Percentiles rank a stretch among this genome's conserved stretches.
phyloP scores from a whole-genome alignment of 2,888 invertebrate species.

The Patella caerulea region DNA sequence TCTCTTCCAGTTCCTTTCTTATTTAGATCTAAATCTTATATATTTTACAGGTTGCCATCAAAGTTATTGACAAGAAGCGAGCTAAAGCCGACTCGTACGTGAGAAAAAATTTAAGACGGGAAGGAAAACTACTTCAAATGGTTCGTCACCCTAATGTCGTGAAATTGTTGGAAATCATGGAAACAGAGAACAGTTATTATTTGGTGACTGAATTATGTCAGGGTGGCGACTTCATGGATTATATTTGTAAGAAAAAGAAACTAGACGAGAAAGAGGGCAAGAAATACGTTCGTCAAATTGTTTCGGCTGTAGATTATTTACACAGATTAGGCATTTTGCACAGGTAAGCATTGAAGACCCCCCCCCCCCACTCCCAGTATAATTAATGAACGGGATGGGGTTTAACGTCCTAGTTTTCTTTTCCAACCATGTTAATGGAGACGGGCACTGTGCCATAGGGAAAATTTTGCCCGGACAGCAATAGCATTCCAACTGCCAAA shows the following conservation, averaged over 20 bases:
- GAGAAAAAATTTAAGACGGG: slow-evolving; percentile 66
- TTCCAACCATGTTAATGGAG: too few species aligned
- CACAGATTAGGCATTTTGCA: slow-evolving; percentile 68
- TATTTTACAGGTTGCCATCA: slow-evolving; percentile 64
- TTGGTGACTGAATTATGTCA: slow-evolving; percentile 68
- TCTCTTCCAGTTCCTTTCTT: too few species aligned
- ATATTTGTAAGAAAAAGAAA: slow-evolving; percentile 62
- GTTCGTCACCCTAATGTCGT: slow-evolving; percentile 67
- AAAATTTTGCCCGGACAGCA: too few species aligned
- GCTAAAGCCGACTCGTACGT: slow-evolving; percentile 68
- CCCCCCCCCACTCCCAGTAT: neutral
- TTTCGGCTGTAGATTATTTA: slow-evolving; percentile 68
- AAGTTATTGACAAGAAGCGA: slow-evolving; percentile 69
- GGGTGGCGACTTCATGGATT: slow-evolving; percentile 70
- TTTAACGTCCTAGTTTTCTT: too few species aligned
- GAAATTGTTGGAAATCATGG: slow-evolving; percentile 68
- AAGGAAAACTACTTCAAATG: slow-evolving; percentile 67
- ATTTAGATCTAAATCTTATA: too few species aligned
- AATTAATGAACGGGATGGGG: too few species aligned
- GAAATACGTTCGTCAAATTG: slow-evolving; percentile 66
- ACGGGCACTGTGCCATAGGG: too few species aligned
- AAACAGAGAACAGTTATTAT: slow-evolving; percentile 70
- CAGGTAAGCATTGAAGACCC: slow-evolving; percentile 49
- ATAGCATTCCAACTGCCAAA: too few species aligned
- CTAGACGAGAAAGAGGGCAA: slow-evolving; percentile 64